These are phyloP conservation scores for Elysia chlorotica DNA, from an alignment of 1,140 invertebrate genomes.

Conservation along the genomic window DNA sequence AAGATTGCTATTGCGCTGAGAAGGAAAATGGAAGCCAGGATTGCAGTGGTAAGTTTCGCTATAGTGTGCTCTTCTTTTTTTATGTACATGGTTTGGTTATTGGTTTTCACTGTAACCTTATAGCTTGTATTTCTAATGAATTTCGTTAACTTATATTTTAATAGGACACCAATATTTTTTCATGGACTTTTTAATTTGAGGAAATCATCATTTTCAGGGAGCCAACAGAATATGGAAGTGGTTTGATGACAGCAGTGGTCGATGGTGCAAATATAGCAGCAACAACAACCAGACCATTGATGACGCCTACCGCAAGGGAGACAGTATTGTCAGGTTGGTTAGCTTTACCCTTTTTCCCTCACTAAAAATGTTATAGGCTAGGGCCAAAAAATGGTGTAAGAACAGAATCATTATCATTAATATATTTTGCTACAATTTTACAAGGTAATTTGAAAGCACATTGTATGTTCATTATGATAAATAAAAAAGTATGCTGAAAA, in stretches of 20 bases:
- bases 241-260: constrained; percentile 82
- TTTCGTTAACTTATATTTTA: not conserved
- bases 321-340: constrained; percentile 73
- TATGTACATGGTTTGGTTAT: too few species aligned
- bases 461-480: too few species aligned
- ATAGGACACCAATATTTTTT: not conserved
- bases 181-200: not conserved
- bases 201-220: constrained; percentile 54
- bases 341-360: too few species aligned
- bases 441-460: too few species aligned
- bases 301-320: constrained; percentile 80
- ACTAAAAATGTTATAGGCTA: too few species aligned
- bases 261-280: constrained; percentile 79
- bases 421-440: too few species aligned
- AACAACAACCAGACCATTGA: constrained; percentile 82
- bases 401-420: too few species aligned
- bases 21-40: constrained; percentile 74
- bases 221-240: constrained; percentile 78
- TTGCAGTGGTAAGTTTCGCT: constrained; percentile 64
- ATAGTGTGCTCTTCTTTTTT: not conserved
- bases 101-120: too few species aligned
- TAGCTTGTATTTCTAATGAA: too few species aligned
- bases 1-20: constrained; percentile 77
- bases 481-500: too few species aligned
- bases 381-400: too few species aligned